Evolutionary conservation across 2,797 vertebrate species (phyloP), one percentile per base, ranked within the genome.

Genomic region (Eulemur mongoz): DNA sequence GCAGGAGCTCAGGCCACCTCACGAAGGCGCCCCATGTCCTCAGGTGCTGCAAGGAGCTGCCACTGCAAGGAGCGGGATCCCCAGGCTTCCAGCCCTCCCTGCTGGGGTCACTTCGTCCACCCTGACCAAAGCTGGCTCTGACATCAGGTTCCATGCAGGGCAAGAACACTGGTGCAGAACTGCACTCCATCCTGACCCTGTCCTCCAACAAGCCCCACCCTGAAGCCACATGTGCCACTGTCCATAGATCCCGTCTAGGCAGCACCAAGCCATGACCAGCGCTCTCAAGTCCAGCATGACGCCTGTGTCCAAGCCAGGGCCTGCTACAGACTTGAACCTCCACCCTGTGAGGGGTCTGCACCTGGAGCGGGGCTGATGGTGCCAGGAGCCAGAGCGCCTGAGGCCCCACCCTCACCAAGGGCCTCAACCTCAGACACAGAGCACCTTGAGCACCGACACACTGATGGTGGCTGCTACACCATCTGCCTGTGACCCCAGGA

Each of bases 281-380:
- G 52, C 13, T 45, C 15, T 61, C 2, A 1, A 48, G 59, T 22
- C 52, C 59, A 75, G 15, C 38, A 13, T 20, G 1, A 30, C 2
- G 45, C 69, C 43, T 30, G 43, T 8, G 3, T 32, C 80, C 27
- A 2, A 96, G 96, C 73, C 96, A 91, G 89, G 52, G 94, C 45
- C 61, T 90, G 89, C 92, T 93, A 85, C 92, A 63, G n/a, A n/a
- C 70, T n/a, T 20, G 7, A 40, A n/a, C 52, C 27, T 23, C 20
- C 38, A 20, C 48, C 88, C 38, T 5, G 23, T 5, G n/a, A 12
- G 0, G 25, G 59, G 43, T 50, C 81, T 67, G 13, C 4, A 25
- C 48, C 81, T 32, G 10, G 3, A 14, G 22, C 43, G 13, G 32
- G 2, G 10, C 45, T 25, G 6, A 12, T 18, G 43, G 38, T 23